Percentiles rank a stretch among this genome's conserved stretches.
Conservation (phyloP, 2,113 vertebrate genomes). For the Ammodramus savannarum region DNA sequence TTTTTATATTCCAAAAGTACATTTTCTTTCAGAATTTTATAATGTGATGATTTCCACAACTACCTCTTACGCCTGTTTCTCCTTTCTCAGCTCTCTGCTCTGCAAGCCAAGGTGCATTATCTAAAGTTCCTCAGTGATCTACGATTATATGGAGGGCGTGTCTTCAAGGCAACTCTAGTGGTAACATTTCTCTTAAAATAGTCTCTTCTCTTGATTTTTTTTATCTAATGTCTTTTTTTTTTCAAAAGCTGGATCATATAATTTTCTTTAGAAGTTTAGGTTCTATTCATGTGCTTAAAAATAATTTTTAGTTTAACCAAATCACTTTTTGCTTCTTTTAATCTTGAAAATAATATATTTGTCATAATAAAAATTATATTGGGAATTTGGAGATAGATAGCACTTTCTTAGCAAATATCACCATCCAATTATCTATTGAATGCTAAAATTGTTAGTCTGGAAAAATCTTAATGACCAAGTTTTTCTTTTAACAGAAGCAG, state of each 20-base stretch:
- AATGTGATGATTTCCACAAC: not conserved
- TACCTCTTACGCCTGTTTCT: not conserved
- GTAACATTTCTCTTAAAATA: constrained; percentile 72
- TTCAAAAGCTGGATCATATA: not conserved
- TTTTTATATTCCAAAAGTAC: not conserved
- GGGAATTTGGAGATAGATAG: not conserved
- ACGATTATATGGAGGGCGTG: constrained; percentile 92
- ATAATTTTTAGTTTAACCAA: not conserved
- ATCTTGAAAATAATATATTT: not conserved
- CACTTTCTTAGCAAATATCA: not conserved
- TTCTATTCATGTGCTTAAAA: not conserved
- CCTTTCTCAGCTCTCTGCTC: constrained; percentile 86
- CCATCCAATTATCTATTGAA: not conserved
- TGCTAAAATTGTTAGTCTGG: not conserved
- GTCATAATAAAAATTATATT: not conserved
- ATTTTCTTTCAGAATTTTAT: not conserved
- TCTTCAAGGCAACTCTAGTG: constrained; percentile 92
- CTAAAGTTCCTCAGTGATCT: constrained; percentile 97
- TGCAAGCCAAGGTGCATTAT: constrained; percentile 98
- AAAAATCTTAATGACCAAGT: not conserved
- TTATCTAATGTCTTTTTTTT: not conserved
- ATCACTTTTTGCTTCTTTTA: not conserved
- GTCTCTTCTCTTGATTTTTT: not conserved
- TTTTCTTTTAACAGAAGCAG: constrained; percentile 1
- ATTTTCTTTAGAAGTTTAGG: not conserved